Evolutionary conservation across 1,140 invertebrate species (phyloP).

Genomic region (Brachionus rubens): DNA sequence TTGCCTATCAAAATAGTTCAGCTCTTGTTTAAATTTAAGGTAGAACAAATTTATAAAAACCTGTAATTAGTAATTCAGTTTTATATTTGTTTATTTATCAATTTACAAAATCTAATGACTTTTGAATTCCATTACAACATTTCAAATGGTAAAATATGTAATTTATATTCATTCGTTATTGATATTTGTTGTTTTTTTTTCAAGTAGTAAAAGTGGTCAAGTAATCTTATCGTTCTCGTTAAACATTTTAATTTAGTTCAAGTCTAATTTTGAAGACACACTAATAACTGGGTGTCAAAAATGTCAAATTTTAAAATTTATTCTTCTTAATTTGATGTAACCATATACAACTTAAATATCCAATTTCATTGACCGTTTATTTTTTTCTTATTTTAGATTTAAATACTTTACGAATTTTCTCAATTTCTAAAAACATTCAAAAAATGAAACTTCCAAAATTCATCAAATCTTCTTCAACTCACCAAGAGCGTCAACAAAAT

Average conservation of each 20-base stretch:
- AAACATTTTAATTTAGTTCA: not conserved
- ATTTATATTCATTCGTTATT: too few species aligned
- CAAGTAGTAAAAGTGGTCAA: too few species aligned
- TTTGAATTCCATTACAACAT: too few species aligned
- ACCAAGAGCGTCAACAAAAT: constrained; percentile 39
- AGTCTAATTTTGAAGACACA: not conserved
- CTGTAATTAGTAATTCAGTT: constrained; percentile 15
- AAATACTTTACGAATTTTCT: not conserved
- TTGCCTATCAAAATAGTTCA: too few species aligned
- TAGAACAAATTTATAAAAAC: not conserved
- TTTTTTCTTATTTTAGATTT: not conserved
- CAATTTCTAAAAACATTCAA: not conserved
- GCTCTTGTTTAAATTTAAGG: not conserved
- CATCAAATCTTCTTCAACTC: constrained; percentile 18
- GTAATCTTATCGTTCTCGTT: too few species aligned
- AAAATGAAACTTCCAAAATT: constrained; percentile 43
- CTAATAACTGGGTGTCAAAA: constrained; percentile 37
- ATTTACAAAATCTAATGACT: not conserved
- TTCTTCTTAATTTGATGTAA: not conserved
- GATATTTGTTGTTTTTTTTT: too few species aligned
- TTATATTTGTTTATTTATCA: constrained; percentile 20
- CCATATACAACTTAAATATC: not conserved
- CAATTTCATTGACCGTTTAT: constrained; percentile 5
- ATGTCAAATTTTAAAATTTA: not conserved
- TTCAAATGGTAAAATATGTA: too few species aligned